Base-by-base conservation (phyloP, 2,888 invertebrate genomes). In the Sthenelais limicola region DNA sequence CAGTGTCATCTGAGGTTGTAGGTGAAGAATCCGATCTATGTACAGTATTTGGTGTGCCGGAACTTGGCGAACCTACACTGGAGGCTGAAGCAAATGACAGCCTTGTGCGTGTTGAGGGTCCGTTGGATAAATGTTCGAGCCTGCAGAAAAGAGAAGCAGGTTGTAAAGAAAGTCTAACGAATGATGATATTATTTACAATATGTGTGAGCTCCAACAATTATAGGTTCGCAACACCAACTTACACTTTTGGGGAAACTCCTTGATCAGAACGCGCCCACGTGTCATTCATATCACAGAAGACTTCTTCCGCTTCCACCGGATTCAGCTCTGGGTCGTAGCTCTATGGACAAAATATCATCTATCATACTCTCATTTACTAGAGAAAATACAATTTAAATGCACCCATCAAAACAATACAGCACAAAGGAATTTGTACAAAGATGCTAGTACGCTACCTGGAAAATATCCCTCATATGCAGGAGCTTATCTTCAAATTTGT, bases 401-500 rank as follows among this genome's bases (percentile, higher is more conserved):
- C n/a, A n/a, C n/a, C n/a, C n/a, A n/a, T n/a, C n/a, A n/a, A n/a
- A n/a, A n/a, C n/a, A n/a, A n/a, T n/a, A n/a, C n/a, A n/a, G n/a
- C n/a, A n/a, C n/a, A n/a, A n/a, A n/a, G n/a, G n/a, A n/a, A n/a
- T n/a, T n/a, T n/a, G n/a, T n/a, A n/a, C 12, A 43, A 43, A 43
- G 47, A 15, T 18, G 2, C 12, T 15, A 9, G 5, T n/a, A n/a
- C n/a, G n/a, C 3, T 47, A 74, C 76, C 54, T 76, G 68, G 52
- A 83, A 86, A 0, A 84, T 73, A 47, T 86, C 86, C 52, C 85
- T 82, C 83, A 87, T 84, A 72, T 84, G 81, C 18, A 81, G 74
- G 35, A 87, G 78, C 73, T 83, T 83, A 47, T 82, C 82, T 72
- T 86, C 84, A 81, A 87, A 86, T 77, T 83, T 85, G 28, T 78